Evolutionary conservation across 1,140 invertebrate genomes (phyloP).

Genomic region (Diabrotica undecimpunctata): DNA sequence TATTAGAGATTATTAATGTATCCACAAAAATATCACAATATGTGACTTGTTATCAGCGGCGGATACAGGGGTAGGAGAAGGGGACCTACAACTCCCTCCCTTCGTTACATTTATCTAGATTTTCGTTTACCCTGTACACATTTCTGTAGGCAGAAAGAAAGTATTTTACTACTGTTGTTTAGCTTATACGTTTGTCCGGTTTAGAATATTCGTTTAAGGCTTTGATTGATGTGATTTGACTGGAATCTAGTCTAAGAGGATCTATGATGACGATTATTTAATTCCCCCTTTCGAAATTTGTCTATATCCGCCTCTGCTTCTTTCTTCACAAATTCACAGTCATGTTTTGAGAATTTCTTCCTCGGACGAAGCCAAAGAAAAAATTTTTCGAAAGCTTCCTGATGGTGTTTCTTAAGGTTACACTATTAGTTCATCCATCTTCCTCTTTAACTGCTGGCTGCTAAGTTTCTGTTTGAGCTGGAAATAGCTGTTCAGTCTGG

Average conservation of each 20-base stretch:
- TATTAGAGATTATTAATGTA: constrained; percentile 15
- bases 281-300: no score
- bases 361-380: constrained; percentile 14
- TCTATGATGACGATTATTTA: not conserved
- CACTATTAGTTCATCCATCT: constrained; percentile 26
- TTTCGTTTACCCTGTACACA: no score
- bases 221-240: not conserved
- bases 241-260: constrained; percentile 2
- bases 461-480: constrained; percentile 52
- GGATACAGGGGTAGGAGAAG: no score
- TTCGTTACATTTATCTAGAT: no score
- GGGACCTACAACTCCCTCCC: no score
- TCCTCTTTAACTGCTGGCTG: constrained; percentile 29
- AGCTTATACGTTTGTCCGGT: not conserved
- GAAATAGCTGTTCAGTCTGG: constrained; percentile 40
- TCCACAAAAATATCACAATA: constrained; percentile 26
- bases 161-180: no score
- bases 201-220: constrained; percentile 1
- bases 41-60: constrained; percentile 16
- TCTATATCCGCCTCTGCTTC: constrained; percentile 16
- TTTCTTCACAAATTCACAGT: constrained; percentile 25
- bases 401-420: constrained; percentile 4
- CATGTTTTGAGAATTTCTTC: constrained; percentile 18
- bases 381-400: not conserved
- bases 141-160: no score